phyloP scores from a whole-genome alignment of 2,113 vertebrate genomes.

The Clarias macrocephalus region DNA sequence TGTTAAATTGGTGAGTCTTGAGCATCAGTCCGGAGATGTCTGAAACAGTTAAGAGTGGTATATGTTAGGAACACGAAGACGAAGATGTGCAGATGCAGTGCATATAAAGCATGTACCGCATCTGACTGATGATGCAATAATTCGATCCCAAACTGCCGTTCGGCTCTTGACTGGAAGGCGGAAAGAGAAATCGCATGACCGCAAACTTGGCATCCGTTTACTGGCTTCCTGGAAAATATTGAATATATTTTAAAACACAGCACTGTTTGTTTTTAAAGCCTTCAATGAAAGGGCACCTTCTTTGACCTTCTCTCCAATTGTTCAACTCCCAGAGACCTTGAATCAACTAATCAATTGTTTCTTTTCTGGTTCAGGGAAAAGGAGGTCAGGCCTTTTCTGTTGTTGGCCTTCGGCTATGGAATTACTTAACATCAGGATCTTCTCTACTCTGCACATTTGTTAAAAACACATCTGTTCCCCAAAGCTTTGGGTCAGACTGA shows the following conservation, averaged over 20 bases:
- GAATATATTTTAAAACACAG: neutral
- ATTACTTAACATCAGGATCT: too few species aligned
- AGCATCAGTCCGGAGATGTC: neutral
- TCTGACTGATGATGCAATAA: neutral
- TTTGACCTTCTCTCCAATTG: neutral
- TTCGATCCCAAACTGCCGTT: neutral
- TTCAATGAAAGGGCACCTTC: neutral
- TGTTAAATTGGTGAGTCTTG: neutral
- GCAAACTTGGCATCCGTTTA: neutral
- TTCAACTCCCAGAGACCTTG: neutral
- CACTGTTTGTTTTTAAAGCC: neutral
- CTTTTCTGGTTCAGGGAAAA: neutral
- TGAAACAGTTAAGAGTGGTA: neutral
- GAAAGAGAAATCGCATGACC: neutral
- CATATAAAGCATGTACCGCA: neutral
- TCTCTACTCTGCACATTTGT: neutral
- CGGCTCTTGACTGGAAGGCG: neutral
- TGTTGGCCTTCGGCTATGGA: neutral
- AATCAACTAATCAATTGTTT: slow-evolving; percentile 13
- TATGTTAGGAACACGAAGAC: neutral
- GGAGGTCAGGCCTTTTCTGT: neutral
- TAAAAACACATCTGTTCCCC: neutral
- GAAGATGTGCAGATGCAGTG: neutral
- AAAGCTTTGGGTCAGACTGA: neutral
- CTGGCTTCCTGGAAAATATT: neutral